Conservation (phyloP, 2,113 vertebrate species). For the Chlorocebus sabaeus region DNA sequence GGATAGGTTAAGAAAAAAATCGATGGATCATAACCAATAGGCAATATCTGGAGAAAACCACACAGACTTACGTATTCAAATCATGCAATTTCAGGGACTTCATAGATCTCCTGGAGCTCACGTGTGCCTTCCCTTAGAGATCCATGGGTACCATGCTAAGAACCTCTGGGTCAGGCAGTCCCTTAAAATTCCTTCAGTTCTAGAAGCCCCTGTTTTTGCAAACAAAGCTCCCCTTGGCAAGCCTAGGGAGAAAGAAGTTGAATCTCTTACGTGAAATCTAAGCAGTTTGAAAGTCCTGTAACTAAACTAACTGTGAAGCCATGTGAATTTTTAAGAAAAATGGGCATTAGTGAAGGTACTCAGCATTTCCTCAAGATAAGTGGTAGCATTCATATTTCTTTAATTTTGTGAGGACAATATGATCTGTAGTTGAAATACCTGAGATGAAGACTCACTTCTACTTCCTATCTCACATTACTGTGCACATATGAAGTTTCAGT, state of each 20-base stretch:
- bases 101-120: background rate
- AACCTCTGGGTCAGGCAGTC: background rate
- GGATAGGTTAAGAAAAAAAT: background rate
- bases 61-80: background rate
- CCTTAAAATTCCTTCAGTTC: background rate
- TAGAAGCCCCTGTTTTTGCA: background rate
- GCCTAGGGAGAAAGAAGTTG: background rate
- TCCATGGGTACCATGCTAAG: background rate
- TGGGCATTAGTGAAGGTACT: background rate
- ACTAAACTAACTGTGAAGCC: background rate
- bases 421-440: background rate
- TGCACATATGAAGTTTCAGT: background rate
- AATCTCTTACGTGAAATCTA: background rate
- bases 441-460: background rate
- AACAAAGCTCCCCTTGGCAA: background rate
- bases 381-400: background rate
- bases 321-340: background rate
- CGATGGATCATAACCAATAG: background rate
- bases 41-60: background rate
- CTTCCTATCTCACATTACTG: background rate
- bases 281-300: background rate
- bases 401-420: background rate
- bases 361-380: background rate
- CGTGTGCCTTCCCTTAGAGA: accelerated
- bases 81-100: background rate